These are phyloP conservation scores for Ctenomys sociabilis DNA, from an alignment of 2,113 vertebrate genomes.

Conservation along the genomic window DNA sequence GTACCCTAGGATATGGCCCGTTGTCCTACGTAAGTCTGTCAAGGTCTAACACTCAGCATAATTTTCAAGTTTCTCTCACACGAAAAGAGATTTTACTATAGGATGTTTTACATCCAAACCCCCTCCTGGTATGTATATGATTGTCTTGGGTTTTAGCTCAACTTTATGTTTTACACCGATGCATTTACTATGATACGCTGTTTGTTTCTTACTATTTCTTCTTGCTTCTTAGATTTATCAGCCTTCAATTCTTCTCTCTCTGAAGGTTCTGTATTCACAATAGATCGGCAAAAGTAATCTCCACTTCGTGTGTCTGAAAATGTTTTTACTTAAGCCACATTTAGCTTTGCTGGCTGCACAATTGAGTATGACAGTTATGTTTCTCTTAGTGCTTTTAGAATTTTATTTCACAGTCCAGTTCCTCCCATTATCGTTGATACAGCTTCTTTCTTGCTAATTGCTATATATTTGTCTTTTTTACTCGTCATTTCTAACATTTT, in stretches of 20 bases:
- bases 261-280: not conserved
- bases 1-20: not conserved
- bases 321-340: not conserved
- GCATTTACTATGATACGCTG: not conserved
- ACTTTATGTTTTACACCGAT: not conserved
- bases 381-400: not conserved
- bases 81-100: not conserved
- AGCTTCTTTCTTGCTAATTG: not conserved
- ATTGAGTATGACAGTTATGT: not conserved
- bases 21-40: not conserved
- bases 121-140: not conserved
- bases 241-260: not conserved
- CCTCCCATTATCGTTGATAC: not conserved
- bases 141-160: slow-evolving; percentile 15
- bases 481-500: not conserved
- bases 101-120: not conserved
- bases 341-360: not conserved
- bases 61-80: not conserved
- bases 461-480: not conserved
- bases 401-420: not conserved
- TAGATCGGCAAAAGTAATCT: not conserved
- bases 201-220: not conserved
- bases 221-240: slow-evolving; percentile 19
- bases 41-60: not conserved
- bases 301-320: not conserved